Evolutionary conservation across 2,113 vertebrate species (phyloP).

Genomic region (Pachyramphus minor): DNA sequence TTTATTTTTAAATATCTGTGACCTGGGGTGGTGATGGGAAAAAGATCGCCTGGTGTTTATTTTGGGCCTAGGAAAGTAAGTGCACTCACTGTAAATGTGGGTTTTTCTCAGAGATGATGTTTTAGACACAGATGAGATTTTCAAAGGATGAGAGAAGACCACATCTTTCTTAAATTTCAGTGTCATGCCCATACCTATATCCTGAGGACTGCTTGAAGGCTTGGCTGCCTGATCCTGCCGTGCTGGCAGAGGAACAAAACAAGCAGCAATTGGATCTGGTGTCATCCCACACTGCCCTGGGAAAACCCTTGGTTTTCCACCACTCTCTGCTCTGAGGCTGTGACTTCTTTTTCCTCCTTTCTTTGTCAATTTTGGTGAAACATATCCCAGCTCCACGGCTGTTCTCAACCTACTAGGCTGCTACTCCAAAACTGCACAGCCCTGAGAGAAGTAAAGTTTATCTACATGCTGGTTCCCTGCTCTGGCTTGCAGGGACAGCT

Average conservation of each 20-base stretch:
- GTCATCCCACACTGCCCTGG: neutral
- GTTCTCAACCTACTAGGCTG: neutral
- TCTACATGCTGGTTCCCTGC: rapidly evolving
- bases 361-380: neutral
- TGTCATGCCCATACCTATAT: neutral
- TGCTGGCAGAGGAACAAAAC: neutral
- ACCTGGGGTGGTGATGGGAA: neutral
- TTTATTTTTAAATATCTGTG: neutral
- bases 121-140: neutral
- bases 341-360: neutral
- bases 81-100: neutral
- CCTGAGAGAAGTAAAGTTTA: neutral
- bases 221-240: neutral
- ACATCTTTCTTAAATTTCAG: neutral
- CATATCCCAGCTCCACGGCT: neutral
- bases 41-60: neutral
- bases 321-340: neutral
- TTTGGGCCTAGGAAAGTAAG: neutral
- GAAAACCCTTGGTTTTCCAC: neutral
- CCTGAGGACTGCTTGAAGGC: neutral
- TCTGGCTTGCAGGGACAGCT: neutral
- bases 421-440: neutral
- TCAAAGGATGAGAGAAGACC: neutral
- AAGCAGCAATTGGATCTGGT: neutral
- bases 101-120: neutral